Conservation (phyloP, 2,888 invertebrate genomes). For the Craniophora ligustri region DNA sequence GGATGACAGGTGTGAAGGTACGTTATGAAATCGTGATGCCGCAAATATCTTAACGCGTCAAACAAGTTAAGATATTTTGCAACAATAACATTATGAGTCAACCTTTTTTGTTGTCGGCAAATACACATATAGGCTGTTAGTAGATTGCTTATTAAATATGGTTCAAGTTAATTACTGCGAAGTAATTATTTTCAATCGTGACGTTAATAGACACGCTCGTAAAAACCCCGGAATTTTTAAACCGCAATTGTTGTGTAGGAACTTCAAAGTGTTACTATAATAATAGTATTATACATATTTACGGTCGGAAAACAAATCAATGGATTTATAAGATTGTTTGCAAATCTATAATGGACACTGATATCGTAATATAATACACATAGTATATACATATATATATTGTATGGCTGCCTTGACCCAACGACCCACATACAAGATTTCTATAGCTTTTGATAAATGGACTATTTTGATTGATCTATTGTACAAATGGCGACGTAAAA, state of each 20-base stretch:
- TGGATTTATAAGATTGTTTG: neutral
- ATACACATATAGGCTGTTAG: neutral
- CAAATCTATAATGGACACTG: neutral
- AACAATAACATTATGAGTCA: slow-evolving; percentile 14
- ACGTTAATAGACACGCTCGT: neutral
- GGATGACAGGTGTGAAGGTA: too few species aligned
- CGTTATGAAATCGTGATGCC: too few species aligned
- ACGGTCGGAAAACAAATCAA: neutral
- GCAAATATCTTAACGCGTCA: too few species aligned
- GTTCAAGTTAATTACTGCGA: slow-evolving; percentile 5
- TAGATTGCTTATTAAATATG: slow-evolving; percentile 8
- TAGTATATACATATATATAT: too few species aligned
- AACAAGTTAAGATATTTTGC: too few species aligned
- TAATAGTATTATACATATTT: too few species aligned
- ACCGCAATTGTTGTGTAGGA: neutral
- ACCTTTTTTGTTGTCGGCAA: slow-evolving; percentile 5
- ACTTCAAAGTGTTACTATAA: neutral
- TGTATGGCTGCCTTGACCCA: neutral
- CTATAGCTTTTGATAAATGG: neutral
- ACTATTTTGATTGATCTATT: neutral
- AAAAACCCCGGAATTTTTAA: neutral
- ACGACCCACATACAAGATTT: neutral
- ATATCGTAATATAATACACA: neutral
- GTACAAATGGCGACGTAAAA: neutral
- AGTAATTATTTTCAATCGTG: slow-evolving; percentile 7